Base-by-base conservation (phyloP, 1,140 invertebrate genomes). In the Drosophila chauvacae region DNA sequence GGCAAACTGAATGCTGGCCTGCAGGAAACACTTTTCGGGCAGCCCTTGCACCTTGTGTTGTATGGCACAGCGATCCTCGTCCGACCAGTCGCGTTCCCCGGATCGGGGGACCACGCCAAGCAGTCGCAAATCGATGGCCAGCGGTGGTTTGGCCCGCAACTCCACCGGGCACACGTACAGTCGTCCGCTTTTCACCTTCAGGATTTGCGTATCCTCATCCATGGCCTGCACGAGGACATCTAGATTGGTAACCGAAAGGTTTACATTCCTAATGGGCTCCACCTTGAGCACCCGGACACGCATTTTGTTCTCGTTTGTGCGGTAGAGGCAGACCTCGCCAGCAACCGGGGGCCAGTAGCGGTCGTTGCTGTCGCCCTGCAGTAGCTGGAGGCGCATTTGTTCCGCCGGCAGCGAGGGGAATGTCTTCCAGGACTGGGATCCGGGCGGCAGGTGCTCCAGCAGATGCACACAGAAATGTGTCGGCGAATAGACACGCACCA, bases 221-320 rank as follows among this genome's bases (percentile, higher is more conserved):
- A 87, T 7, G 13, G 69, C 80, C 30, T 88, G 72, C 3, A 88
- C 69, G 7, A 51, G 13, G 16, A 87, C 77, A 4, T 26, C 0
- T 4, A 87, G 11, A 23, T 74, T 35, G 7, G 5, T n/a, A 4
- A 28, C 14, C 1, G 48, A 56, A 0, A 84, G 10, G 44, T 87
- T 80, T 0, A 65, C 6, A 2, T 63, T 44, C 10, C 66, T 1
- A 7, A 87, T 90, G 18, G 26, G 23, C 2, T 51, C 41, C 45
- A 90, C 84, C 13, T 56, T 41, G 5, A 87, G 55, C 3, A 87
- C 56, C 0, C 80, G 77, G 4, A 87, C 84, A 2, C 84, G 47
- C 0, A 10, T 1, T 6, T n/a, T 28, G 4, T 10, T 1, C 2
- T 1, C 14, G 0, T 4, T 16, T 0, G 2, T 2, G 4, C 23